A percentile compares a stretch with the other conserved stretches of the same genome.
Conservation (phyloP, 2,113 vertebrate species). For the Perccottus glenii region DNA sequence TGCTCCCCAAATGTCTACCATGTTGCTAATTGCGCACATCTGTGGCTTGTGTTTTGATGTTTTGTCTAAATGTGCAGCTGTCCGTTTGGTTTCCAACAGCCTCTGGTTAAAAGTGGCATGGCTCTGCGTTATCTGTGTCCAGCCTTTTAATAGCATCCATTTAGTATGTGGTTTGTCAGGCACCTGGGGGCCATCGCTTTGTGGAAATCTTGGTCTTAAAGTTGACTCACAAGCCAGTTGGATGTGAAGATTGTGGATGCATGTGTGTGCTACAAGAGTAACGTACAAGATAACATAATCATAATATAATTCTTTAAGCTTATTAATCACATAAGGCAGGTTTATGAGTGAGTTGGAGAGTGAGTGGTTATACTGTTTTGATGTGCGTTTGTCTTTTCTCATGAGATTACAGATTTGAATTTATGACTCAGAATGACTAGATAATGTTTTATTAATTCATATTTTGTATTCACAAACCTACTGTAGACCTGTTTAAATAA, state of each 20-base stretch:
- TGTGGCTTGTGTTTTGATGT: constrained; percentile 71
- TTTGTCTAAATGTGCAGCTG: constrained; percentile 68
- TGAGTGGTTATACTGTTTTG: no score
- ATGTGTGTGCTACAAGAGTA: background rate
- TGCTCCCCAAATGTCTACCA: constrained; percentile 75
- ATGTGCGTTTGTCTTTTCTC: no score
- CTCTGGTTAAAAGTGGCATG: constrained; percentile 57
- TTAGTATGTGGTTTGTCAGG: constrained; percentile 30
- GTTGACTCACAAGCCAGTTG: background rate
- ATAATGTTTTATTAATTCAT: no score
- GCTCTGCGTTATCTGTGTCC: constrained; percentile 52
- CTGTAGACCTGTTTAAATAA: no score
- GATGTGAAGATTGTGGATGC: background rate
- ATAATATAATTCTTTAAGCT: no score
- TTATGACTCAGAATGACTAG: no score
- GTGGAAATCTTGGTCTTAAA: background rate
- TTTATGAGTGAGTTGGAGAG: no score
- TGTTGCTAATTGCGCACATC: constrained; percentile 77
- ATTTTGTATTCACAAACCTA: no score
- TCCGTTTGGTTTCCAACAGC: constrained; percentile 55
- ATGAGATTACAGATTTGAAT: no score
- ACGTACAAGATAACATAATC: no score
- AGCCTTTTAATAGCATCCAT: constrained; percentile 39
- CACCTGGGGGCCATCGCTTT: constrained; percentile 14
- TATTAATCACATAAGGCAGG: no score